A percentile compares a stretch with the other conserved stretches of the same genome.
Conservation (phyloP, 2,888 invertebrate genomes). For the Thelaira solivaga region DNA sequence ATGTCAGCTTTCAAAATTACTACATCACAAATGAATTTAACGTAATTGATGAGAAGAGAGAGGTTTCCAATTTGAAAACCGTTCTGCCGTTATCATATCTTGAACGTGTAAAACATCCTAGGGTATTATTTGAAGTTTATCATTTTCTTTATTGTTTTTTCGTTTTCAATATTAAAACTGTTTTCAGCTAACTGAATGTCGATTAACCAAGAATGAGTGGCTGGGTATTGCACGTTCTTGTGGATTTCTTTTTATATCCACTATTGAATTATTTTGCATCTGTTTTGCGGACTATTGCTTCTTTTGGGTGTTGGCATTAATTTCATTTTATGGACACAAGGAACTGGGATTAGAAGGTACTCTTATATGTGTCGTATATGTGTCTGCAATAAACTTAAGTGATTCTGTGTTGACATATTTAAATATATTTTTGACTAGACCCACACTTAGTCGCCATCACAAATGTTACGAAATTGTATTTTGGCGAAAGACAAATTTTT, state of each 20-base stretch:
- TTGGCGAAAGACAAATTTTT: too few relatives aligned
- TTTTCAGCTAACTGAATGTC: conserved; percentile 70
- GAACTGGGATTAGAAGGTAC: conserved; percentile 77
- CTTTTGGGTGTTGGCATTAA: conserved; percentile 84
- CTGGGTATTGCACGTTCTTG: conserved; percentile 67
- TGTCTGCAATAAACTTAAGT: background rate
- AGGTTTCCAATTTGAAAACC: conserved; percentile 80
- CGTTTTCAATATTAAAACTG: background rate
- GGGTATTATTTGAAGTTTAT: conserved; percentile 76
- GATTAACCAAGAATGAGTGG: conserved; percentile 70
- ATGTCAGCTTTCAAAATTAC: conserved; percentile 84
- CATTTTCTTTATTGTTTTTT: background rate
- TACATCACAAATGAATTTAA: conserved; percentile 83
- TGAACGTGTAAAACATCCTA: conserved; percentile 82
- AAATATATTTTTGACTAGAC: background rate
- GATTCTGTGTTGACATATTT: background rate
- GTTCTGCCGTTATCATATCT: conserved; percentile 83
- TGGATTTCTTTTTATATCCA: conserved; percentile 82
- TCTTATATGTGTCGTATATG: background rate
- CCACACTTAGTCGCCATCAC: too few relatives aligned
- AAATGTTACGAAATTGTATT: too few relatives aligned
- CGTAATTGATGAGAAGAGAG: conserved; percentile 81
- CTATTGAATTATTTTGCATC: conserved; percentile 85
- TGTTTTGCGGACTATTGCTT: conserved; percentile 87
- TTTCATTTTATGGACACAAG: conserved; percentile 78